phyloP scores from a whole-genome alignment of 2,797 vertebrate species.

The Eulemur mongoz region DNA sequence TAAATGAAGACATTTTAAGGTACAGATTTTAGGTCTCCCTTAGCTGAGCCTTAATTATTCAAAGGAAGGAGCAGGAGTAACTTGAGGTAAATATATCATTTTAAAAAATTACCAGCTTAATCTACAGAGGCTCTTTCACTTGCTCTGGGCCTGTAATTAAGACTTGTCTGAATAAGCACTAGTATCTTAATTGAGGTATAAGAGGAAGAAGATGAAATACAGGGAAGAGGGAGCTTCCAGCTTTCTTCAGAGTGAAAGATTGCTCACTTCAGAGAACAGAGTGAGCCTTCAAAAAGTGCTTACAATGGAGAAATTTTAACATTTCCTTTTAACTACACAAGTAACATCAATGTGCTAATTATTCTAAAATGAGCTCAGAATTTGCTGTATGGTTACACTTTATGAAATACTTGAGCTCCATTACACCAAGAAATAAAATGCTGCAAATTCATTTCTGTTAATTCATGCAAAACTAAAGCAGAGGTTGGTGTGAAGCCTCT shows the following conservation, averaged over 20 bases:
- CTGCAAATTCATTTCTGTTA: conserved; percentile 81
- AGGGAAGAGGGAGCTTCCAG: conserved; percentile 30
- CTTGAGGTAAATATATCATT: conserved; percentile 40
- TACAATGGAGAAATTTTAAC: conserved; percentile 69
- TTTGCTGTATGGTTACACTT: conserved; percentile 78
- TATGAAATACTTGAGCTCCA: conserved; percentile 82
- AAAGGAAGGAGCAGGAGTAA: conserved; percentile 49
- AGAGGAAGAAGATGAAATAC: conserved; percentile 51
- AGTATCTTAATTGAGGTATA: conserved; percentile 59
- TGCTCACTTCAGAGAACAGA: conserved; percentile 63
- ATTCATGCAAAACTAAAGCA: conserved; percentile 81
- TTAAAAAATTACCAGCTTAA: conserved; percentile 48
- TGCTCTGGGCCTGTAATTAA: conserved; percentile 65
- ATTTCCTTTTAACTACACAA: conserved; percentile 78
- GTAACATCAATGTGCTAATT: conserved; percentile 74
- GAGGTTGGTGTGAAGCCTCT: conserved; percentile 24
- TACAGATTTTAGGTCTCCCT: conserved; percentile 13
- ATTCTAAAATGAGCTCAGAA: conserved; percentile 81
- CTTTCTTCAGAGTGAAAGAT: conserved; percentile 56
- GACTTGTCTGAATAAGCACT: conserved; percentile 64
- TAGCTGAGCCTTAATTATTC: conserved; percentile 54
- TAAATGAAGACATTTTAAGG: conserved; percentile 49
- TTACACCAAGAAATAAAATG: conserved; percentile 80
- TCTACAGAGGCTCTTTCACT: conserved; percentile 26
- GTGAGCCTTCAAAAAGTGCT: conserved; percentile 71